These are phyloP conservation scores for Hydriomena furcata DNA, from an alignment of 2,888 invertebrate species.

Conservation along the genomic window DNA sequence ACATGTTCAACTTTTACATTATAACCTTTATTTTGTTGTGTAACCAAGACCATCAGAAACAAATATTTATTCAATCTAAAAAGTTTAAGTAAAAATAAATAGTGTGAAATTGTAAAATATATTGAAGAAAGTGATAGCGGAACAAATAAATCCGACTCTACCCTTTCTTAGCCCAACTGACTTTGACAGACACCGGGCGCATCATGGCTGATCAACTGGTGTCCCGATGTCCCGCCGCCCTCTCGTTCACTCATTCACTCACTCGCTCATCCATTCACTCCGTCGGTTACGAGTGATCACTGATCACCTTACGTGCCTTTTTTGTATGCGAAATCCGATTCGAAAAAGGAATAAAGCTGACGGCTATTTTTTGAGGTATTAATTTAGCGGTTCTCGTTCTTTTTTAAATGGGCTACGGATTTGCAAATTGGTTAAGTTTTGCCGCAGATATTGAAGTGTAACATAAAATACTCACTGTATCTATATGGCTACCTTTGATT, in stretches of 20 bases:
- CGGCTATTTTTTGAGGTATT: constrained; percentile 34
- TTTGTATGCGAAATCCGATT: constrained; percentile 51
- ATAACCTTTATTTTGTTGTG: no score
- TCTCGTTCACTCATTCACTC: constrained; percentile 65
- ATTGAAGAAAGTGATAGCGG: no score
- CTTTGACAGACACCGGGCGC: constrained; percentile 73
- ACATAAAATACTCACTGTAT: no score
- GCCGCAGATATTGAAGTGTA: neutral
- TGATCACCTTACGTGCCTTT: constrained; percentile 67
- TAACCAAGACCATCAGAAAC: no score
- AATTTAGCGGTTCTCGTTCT: constrained; percentile 7
- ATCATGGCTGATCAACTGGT: constrained; percentile 81
- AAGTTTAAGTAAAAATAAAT: no score
- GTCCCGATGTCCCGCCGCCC: constrained; percentile 59
- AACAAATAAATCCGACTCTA: constrained; percentile 47
- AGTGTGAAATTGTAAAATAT: no score
- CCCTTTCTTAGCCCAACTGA: constrained; percentile 49
- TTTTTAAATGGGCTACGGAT: neutral
- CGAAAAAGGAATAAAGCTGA: constrained; percentile 48
- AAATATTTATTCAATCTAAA: no score
- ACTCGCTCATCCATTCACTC: constrained; percentile 57
- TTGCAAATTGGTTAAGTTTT: neutral
- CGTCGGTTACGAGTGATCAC: constrained; percentile 75
- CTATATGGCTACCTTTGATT: no score
- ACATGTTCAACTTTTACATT: no score